These are phyloP conservation scores for Campoletis sonorensis DNA, from an alignment of 1,140 invertebrate genomes.

Conservation along the genomic window DNA sequence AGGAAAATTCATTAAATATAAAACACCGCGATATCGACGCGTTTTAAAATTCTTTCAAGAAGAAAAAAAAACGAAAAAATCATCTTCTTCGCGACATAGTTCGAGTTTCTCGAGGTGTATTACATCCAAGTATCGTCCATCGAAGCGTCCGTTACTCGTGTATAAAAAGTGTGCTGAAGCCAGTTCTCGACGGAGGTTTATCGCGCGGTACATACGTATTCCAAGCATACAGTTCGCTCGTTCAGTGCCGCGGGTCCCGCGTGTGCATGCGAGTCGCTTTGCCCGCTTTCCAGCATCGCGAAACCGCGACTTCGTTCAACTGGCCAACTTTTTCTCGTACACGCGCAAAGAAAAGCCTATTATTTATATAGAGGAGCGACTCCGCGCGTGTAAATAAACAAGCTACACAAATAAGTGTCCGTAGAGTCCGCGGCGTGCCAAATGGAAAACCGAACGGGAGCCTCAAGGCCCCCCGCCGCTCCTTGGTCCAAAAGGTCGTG, in stretches of 20 bases:
- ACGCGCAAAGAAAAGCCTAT: constrained; percentile 12
- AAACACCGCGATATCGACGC: too few relatives aligned
- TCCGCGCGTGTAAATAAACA: constrained; percentile 19
- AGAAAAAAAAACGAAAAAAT: too few relatives aligned
- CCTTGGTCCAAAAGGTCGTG: constrained; percentile 36
- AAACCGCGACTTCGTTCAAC: constrained; percentile 56
- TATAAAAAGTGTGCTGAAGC: constrained; percentile 36
- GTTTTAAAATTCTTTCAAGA: too few relatives aligned
- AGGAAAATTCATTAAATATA: too few relatives aligned
- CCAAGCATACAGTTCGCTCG: constrained; percentile 18
- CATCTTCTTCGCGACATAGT: too few relatives aligned
- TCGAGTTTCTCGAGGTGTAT: constrained; percentile 9
- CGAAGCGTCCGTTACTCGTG: constrained; percentile 35
- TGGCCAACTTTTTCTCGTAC: constrained; percentile 56
- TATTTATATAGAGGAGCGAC: constrained; percentile 1
- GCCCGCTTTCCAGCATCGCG: constrained; percentile 54
- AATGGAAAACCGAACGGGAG: constrained; percentile 19
- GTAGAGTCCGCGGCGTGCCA: too few relatives aligned
- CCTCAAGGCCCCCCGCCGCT: too few relatives aligned
- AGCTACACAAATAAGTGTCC: background rate
- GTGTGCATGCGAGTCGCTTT: too few relatives aligned
- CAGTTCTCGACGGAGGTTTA: too few relatives aligned
- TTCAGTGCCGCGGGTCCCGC: constrained; percentile 47
- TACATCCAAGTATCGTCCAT: constrained; percentile 15
- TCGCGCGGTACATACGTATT: background rate